phyloP scores from a whole-genome alignment of 2,888 invertebrate genomes.

The Sinohyriopsis cumingii region DNA sequence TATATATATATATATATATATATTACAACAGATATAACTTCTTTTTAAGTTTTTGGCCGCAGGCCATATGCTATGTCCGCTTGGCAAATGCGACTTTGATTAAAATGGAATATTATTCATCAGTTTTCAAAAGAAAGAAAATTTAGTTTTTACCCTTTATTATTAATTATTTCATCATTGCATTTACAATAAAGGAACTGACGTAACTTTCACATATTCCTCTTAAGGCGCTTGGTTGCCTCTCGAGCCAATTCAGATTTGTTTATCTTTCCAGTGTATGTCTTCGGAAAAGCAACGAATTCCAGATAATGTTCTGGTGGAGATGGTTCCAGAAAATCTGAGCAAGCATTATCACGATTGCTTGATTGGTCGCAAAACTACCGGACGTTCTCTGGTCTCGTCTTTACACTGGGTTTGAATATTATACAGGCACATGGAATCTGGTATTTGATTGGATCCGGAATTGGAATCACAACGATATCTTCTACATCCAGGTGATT shows the following conservation, averaged over 20 bases:
- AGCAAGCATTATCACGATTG: constrained; percentile 2
- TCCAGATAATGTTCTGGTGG: constrained; percentile 11
- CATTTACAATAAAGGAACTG: too few relatives aligned
- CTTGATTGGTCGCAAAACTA: constrained; percentile 3
- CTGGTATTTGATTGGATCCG: constrained; percentile 12
- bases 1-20: too few relatives aligned
- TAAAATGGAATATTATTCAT: too few relatives aligned
- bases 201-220: too few relatives aligned
- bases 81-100: too few relatives aligned
- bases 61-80: too few relatives aligned
- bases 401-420: constrained; percentile 8
- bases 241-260: constrained; percentile 6
- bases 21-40: too few relatives aligned
- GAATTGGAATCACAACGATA: constrained; percentile 18
- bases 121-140: too few relatives aligned
- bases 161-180: too few relatives aligned
- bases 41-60: too few relatives aligned
- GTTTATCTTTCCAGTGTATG: constrained; percentile 24
- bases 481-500: constrained; percentile 26
- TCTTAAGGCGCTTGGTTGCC: background rate
- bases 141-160: too few relatives aligned
- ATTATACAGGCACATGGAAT: constrained; percentile 23
- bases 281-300: constrained; percentile 15
- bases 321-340: background rate
- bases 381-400: constrained; percentile 6